Base-by-base conservation (phyloP, 2,797 vertebrate species). In the Chanos chanos region DNA sequence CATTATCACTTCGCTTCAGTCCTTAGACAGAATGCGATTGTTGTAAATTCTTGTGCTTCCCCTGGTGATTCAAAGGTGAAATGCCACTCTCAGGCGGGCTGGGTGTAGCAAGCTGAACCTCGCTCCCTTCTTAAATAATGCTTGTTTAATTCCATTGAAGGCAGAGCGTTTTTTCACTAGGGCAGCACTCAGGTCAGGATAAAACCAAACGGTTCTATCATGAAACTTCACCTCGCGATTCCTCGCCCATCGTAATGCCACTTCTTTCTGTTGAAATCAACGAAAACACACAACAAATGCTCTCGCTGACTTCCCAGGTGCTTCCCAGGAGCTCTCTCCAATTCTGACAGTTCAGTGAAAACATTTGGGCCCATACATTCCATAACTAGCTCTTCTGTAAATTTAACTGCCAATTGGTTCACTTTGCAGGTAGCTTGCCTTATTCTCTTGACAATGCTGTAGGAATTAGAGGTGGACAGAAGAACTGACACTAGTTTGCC, bases 211-310 rank as follows among this genome's bases (percentile, higher is more conserved):
- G 2, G 7, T n/a, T 43, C 2, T 18, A 8, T 16, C 15, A n/a
- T 18, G n/a, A 21, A 25, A 21, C 36, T n/a, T n/a, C n/a, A n/a
- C n/a, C n/a, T n/a, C n/a, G n/a, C n/a, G n/a, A n/a, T 47, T 19
- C 18, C 28, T 58, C 19, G 55, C 27, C 55, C 24, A n/a, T n/a
- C n/a, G n/a, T n/a, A n/a, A 33, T 6, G 30, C n/a, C 4, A 21
- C 15, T 19, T 58, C 55, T 9, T 43, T 24, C 9, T 43, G 10
- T 15, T 15, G 49, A 31, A 13, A 53, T 0, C 27, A 4, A 6
- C 25, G 57, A 41, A 67, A 68, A 16, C 49, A 40, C n/a, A 55
- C 5, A 19, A 61, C 8, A 1, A 61, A 60, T 1, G 22, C 19
- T 10, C 19, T 15, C 0, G 30, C 8, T 3, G 19, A 49, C 1